phyloP scores from a whole-genome alignment of 2,113 vertebrate species.

The Cnemophilus loriae region DNA sequence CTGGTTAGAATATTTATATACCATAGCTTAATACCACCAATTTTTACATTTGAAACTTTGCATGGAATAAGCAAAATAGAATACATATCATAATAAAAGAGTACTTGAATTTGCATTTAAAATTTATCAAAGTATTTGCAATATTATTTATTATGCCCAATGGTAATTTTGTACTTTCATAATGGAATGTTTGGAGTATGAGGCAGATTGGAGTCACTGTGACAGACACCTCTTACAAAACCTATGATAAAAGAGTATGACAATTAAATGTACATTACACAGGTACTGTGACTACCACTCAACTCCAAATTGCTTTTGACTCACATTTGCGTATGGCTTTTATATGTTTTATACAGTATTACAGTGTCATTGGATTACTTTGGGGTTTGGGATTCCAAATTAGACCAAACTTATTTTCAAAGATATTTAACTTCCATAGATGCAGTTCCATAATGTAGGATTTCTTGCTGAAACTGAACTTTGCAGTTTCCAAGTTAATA shows the following conservation, averaged over 20 bases:
- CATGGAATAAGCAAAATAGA: not conserved
- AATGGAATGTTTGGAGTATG: not conserved
- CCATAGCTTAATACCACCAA: not conserved
- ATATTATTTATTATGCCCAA: not conserved
- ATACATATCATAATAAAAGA: not conserved
- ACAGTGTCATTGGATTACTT: not conserved
- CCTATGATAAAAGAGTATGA: not conserved
- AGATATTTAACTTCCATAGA: not conserved
- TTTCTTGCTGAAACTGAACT: not conserved
- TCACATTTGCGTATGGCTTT: not conserved
- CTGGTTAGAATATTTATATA: not conserved
- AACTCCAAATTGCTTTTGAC: not conserved
- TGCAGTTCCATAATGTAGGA: not conserved
- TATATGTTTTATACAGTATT: not conserved
- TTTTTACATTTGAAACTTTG: not conserved
- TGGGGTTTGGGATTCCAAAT: not conserved
- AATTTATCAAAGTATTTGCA: not conserved
- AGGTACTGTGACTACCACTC: not conserved
- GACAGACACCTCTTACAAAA: not conserved
- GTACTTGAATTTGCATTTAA: not conserved
- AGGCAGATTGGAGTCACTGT: not conserved
- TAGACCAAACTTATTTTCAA: not conserved
- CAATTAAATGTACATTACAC: not conserved
- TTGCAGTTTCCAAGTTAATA: not conserved
- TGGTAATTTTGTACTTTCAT: not conserved